Conservation (phyloP, 2,797 vertebrate species). For the Acrocephalus scirpaceus region DNA sequence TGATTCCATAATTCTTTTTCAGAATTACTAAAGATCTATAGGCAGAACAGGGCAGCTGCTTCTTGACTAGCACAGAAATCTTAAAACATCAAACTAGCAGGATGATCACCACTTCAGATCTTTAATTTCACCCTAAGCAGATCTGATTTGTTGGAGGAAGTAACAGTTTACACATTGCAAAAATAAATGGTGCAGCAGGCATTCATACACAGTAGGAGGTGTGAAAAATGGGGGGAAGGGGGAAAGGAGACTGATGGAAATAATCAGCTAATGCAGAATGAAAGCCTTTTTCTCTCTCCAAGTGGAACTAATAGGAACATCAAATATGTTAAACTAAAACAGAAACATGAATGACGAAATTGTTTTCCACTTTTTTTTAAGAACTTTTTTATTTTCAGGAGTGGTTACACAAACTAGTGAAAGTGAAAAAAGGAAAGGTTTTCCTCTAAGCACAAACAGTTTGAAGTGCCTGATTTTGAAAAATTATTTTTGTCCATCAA, state of each 20-base stretch:
- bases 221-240: conserved; percentile 58
- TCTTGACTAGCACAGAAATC: not conserved
- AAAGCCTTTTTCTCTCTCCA: conserved; percentile 51
- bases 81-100: conserved; percentile 48
- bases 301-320: conserved; percentile 64
- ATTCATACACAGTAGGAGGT: conserved; percentile 65
- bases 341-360: not conserved
- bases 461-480: not conserved
- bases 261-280: conserved; percentile 61
- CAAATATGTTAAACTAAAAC: conserved; percentile 57
- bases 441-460: not conserved
- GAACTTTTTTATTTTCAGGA: not conserved
- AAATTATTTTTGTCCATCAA: not conserved
- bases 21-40: conserved; percentile 39
- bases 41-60: conserved; percentile 1
- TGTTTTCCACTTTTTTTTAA: conserved; percentile 12
- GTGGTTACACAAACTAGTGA: not conserved
- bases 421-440: not conserved
- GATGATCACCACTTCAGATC: conserved; percentile 32
- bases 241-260: conserved; percentile 57
- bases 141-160: conserved; percentile 71
- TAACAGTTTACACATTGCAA: conserved; percentile 67
- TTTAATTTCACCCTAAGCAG: conserved; percentile 59
- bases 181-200: conserved; percentile 62
- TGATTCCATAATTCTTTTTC: conserved; percentile 27